Evolutionary conservation across 2,113 vertebrate genomes (phyloP), one percentile per base, ranked within the genome.

Genomic region (Syngnathus typhle): DNA sequence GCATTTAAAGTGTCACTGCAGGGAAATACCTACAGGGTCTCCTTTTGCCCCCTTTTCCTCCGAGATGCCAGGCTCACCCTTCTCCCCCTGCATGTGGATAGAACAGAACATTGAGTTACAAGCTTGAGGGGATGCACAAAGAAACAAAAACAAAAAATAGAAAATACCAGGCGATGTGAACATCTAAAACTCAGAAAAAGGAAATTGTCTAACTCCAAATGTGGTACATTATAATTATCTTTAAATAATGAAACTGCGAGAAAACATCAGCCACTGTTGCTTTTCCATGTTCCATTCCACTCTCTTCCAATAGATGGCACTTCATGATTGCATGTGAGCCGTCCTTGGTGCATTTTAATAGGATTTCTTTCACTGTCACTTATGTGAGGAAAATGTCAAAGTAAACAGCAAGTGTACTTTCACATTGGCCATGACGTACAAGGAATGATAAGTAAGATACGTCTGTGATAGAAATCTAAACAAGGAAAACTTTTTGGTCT

Each of bases 11-110:
- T 74, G 82, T 87, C 81, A 82, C 68, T 38, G 60, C 55, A 56
- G 82, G 75, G 82, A 65, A 83, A 84, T 84, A 90, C 90, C 78
- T 91, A 97, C 95, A 52, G 81, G 1, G 27, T 94, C 93, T 84
- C 92, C 93, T 75, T 84, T 67, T 18, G 85, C 84, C 71, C 91
- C 91, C 47, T 78, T 68, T 15, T 73, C 85, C 71, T 86, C 88
- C 13, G 90, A 84, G 79, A 91, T 71, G 80, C 85, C 92, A 16
- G 89, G 69, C 16, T 93, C 89, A 64, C 88, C 90, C 56, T 84
- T 81, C 72, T 91, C 90, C 60, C 88, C 92, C 94, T 96, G 86
- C 21, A 61, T 37, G 71, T 70, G 89, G 77, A 74, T 70, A 81
- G 63, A 86, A 82, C 77, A 79, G 65, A 82, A 80, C 72, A 78